Base-by-base conservation (phyloP, 2,113 vertebrate species). In the Laticauda colubrina region DNA sequence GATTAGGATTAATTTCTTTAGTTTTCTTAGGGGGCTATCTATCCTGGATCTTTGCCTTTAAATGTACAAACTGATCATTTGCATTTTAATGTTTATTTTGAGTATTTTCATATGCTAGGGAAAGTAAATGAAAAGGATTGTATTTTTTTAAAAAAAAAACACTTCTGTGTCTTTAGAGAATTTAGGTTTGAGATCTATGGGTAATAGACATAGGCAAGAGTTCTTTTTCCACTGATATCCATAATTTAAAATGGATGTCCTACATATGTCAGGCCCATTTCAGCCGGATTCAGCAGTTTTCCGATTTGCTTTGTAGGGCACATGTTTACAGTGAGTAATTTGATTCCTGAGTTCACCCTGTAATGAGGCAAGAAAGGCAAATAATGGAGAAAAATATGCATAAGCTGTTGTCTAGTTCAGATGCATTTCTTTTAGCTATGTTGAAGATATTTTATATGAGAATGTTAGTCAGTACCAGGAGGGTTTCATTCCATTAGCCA, bases 361-460 rank as follows among this genome's bases (percentile, higher is more conserved):
- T 94, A 92, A 87, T 90, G 89, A 93, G 75, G 45, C 93, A 51
- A 81, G 87, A 69, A 55, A 91, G 90, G 15, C 92, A 93, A 48
- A 92, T 94, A 57, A 89, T 92, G 23, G 90, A 94, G 87, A 95
- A 92, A 39, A 92, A 92, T 89, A 29, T 29, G 39, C 51, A 92
- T 0, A 88, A 95, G 20, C 48, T 85, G 11, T 55, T 94, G 43
- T n/a, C 24, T 93, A 26, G 53, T 59, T 45, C 75, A 51, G 89
- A 39, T 48, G 34, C 51, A 87, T 91, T 81, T 88, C 85, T 81
- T 57, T 93, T 0, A 0, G 89, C 24, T 87, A 3, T 2, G 34
- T n/a, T 48, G 89, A 93, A 43, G 88, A 59, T 61, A 91, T 56
- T 12, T 87, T 87, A 48, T 91, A 23, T 2, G 45, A 64, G 24